Conservation (phyloP, 2,888 invertebrate genomes). For the Patella ulyssiponensis region DNA sequence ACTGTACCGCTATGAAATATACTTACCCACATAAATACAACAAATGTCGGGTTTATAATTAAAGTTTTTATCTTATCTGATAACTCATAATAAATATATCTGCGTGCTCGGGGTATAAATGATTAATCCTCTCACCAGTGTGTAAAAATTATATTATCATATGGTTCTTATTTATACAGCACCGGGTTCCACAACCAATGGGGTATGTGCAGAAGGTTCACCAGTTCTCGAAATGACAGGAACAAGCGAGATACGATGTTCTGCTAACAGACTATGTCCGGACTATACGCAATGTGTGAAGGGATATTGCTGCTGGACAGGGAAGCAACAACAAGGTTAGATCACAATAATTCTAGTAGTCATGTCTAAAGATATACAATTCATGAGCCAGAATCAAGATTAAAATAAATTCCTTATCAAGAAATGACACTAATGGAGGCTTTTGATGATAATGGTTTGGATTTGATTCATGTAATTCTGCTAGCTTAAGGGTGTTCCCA, state of each 20-base stretch:
- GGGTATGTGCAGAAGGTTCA: not conserved
- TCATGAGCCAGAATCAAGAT: not conserved
- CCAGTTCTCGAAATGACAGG: not conserved
- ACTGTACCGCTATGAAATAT: too few species aligned
- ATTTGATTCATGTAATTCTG: too few species aligned
- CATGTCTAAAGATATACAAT: not conserved
- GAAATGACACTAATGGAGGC: too few species aligned
- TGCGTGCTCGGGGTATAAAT: too few species aligned
- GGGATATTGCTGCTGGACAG: not conserved
- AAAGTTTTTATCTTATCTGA: too few species aligned
- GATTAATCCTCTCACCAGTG: too few species aligned
- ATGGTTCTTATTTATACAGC: not conserved
- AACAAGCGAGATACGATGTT: not conserved
- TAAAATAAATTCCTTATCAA: too few species aligned
- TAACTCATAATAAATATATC: too few species aligned
- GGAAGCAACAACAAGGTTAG: not conserved
- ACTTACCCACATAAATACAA: too few species aligned
- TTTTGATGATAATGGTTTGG: too few species aligned
- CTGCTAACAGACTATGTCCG: not conserved
- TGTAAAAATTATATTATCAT: not conserved
- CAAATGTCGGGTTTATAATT: too few species aligned
- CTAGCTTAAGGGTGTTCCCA: too few species aligned
- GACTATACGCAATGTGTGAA: not conserved
- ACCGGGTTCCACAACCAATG: not conserved
- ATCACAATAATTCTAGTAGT: not conserved